Evolutionary conservation across 2,797 vertebrate species (phyloP).

Genomic region (Ctenosaura bakeri): DNA sequence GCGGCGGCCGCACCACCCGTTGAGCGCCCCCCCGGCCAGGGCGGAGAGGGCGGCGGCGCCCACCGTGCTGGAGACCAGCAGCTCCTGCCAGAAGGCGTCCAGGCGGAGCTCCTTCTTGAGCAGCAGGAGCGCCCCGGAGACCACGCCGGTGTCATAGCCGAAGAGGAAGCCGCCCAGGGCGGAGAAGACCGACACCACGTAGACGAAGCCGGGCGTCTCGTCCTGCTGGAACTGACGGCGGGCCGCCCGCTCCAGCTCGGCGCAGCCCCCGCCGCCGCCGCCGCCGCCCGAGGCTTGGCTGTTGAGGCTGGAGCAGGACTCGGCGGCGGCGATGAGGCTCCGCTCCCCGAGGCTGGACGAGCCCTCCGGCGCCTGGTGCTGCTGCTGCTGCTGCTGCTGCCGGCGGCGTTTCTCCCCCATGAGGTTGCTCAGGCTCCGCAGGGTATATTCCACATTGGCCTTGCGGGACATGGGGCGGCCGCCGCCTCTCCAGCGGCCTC

Average conservation of each 20-base stretch:
- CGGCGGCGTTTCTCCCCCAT: conserved; percentile 93
- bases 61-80: conserved; percentile 93
- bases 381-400: conserved; percentile 82
- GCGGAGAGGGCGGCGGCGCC: conserved; percentile 93
- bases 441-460: conserved; percentile 95
- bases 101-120: conserved; percentile 91
- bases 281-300: conserved; percentile 75
- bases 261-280: not conserved
- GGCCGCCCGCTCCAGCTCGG: conserved; percentile 92
- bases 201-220: conserved; percentile 92
- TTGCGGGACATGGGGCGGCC: conserved; percentile 91
- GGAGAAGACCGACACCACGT: conserved; percentile 91
- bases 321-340: conserved; percentile 88
- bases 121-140: conserved; percentile 95
- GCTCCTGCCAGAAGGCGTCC: conserved; percentile 94
- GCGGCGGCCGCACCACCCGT: conserved; percentile 91
- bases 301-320: conserved; percentile 87
- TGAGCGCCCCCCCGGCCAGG: conserved; percentile 90
- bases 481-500: conserved; percentile 20
- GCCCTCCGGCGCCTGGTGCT: conserved; percentile 84
- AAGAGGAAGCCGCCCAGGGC: conserved; percentile 96
- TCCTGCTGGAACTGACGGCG: conserved; percentile 95
- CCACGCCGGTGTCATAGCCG: conserved; percentile 97
- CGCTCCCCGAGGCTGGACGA: conserved; percentile 81
- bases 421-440: conserved; percentile 93